Percentiles rank a stretch among this genome's conserved stretches.
phyloP scores from a whole-genome alignment of 2,113 vertebrate genomes.

The Corythornis cristatus region DNA sequence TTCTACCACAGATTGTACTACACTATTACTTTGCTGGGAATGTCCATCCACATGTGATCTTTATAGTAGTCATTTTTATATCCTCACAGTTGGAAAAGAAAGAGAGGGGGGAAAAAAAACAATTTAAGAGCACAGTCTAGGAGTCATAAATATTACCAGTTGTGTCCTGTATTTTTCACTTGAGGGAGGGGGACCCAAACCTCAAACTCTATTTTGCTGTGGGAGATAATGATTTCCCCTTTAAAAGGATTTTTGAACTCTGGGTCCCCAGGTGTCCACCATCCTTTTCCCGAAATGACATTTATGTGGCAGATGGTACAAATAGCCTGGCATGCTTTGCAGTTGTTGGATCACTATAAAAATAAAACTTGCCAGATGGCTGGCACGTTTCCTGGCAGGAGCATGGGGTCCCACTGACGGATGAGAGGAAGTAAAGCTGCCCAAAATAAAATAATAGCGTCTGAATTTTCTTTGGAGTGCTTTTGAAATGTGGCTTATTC shows the following conservation, averaged over 20 bases:
- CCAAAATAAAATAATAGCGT: not conserved
- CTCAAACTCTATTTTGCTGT: not conserved
- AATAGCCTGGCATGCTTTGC: constrained; percentile 38
- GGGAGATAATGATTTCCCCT: not conserved
- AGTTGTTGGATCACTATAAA: constrained; percentile 1
- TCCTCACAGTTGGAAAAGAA: not conserved
- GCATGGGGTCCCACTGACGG: not conserved
- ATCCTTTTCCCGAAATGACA: constrained; percentile 17
- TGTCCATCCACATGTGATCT: not conserved
- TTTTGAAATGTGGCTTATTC: not conserved
- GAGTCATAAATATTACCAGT: not conserved
- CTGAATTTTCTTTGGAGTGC: not conserved
- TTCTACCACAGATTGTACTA: not conserved
- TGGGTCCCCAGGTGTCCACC: constrained; percentile 37
- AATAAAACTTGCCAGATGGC: constrained; percentile 43
- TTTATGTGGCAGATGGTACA: constrained; percentile 60
- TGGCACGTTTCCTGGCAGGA: constrained; percentile 27
- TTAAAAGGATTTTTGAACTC: not conserved
- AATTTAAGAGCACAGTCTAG: not conserved
- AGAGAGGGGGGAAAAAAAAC: not conserved
- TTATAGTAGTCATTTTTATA: not conserved
- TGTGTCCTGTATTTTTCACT: not conserved
- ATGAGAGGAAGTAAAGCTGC: not conserved
- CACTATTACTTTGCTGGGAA: not conserved
- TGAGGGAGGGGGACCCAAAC: not conserved